Base-by-base conservation (phyloP, 2,113 vertebrate genomes). In the Pan troglodytes region DNA sequence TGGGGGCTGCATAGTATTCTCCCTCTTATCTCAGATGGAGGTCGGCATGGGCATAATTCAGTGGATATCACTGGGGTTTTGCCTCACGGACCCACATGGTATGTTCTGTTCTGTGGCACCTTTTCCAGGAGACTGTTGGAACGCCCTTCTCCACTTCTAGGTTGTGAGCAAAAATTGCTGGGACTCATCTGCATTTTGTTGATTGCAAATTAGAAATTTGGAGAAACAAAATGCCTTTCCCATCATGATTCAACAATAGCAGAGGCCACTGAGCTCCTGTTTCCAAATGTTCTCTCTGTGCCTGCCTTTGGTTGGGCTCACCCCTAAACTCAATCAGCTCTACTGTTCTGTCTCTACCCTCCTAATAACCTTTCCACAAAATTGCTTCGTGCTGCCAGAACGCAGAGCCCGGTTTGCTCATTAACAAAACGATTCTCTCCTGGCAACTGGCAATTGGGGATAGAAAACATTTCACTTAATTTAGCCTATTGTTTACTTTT, bases 401-500 rank as follows among this genome's bases (percentile, higher is more conserved):
- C 57, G 3, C 16, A 32, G 88, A 90, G 80, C 83, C 94, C 45
- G 52, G 55, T 94, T 43, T 75, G 82, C 48, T 89, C 57, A 84
- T 78, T 84, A 93, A 55, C 70, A 93, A 80, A 90, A 81, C 25
- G 25, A 35, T 75, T 90, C 97, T 87, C 89, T 95, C 75, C 76
- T 70, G 87, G 80, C 93, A 81, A 84, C 64, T 52, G 40, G 80
- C n/a, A 95, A 48, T 8, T 73, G 73, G 45, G 52, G 55, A 75
- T 43, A 72, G 84, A 95, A 96, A 90, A 72, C n/a, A 95, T 92
- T 76, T 94, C 67, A 45, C 70, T 90, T 95, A 48, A 95, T 93
- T 94, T 95, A 94, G 93, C 72, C 80, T 59, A 93, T 92, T 97
- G 75, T 97, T 95, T 96, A 59, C 90, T 94, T 80, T 97, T 94